A percentile compares a stretch with the other conserved stretches of the same genome.
These are phyloP conservation scores for Notiomystis cincta DNA, from an alignment of 2,113 vertebrate species.

Conservation along the genomic window DNA sequence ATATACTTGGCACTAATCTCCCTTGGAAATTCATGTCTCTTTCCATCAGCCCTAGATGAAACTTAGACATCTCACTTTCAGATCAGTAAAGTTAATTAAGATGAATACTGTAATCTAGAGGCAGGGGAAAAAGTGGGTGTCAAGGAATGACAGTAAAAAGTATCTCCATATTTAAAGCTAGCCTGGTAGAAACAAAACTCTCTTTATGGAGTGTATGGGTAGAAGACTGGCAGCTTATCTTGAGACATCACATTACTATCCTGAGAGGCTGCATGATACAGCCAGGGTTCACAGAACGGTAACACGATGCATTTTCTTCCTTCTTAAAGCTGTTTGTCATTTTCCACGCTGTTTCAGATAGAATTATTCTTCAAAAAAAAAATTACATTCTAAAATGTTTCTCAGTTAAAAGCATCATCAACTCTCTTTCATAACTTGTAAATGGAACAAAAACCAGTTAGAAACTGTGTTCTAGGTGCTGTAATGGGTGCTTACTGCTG, in stretches of 20 bases:
- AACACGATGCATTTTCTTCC: slow-evolving; percentile 42
- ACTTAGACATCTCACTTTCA: not conserved
- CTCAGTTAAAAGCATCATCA: slow-evolving; percentile 68
- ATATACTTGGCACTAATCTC: not conserved
- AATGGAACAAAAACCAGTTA: slow-evolving; percentile 69
- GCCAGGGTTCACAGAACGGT: not conserved
- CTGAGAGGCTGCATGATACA: not conserved
- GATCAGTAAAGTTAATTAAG: not conserved
- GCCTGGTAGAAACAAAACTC: not conserved
- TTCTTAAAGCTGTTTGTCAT: slow-evolving; percentile 62
- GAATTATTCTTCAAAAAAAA: slow-evolving; percentile 65
- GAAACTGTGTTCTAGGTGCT: slow-evolving; percentile 59
- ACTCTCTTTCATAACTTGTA: slow-evolving; percentile 66
- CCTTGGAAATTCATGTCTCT: not conserved
- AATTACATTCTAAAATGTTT: slow-evolving; percentile 61
- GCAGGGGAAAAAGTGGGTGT: not conserved
- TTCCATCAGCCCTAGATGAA: not conserved
- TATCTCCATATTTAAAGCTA: not conserved
- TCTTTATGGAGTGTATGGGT: not conserved
- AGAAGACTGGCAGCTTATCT: not conserved
- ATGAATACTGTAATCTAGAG: not conserved
- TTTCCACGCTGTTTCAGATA: slow-evolving; percentile 54
- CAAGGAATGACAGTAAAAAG: not conserved
- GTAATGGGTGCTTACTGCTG: slow-evolving; percentile 59
- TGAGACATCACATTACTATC: not conserved